These are phyloP conservation scores for Leguminivora glycinivorella DNA, from an alignment of 1,140 invertebrate species.

Conservation along the genomic window DNA sequence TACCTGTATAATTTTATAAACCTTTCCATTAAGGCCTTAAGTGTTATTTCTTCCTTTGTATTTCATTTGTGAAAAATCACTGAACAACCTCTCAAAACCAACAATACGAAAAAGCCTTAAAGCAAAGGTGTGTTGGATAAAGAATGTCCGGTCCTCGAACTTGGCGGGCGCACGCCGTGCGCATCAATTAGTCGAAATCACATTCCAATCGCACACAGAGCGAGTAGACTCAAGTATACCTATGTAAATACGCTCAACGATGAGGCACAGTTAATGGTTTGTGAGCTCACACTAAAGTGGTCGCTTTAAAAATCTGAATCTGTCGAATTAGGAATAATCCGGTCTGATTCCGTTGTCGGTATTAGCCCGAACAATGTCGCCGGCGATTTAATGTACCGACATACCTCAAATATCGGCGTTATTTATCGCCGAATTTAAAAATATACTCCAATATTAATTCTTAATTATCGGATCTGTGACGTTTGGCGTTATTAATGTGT, in stretches of 20 bases:
- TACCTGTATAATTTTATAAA: too few relatives aligned
- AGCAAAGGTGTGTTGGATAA: neutral
- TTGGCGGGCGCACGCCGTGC: neutral
- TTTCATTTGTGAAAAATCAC: too few relatives aligned
- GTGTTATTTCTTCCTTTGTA: too few relatives aligned
- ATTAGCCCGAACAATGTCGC: conserved; percentile 50
- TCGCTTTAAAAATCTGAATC: neutral
- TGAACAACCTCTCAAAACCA: neutral
- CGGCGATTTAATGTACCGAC: conserved; percentile 62
- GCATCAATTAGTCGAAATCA: neutral
- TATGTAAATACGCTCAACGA: neutral
- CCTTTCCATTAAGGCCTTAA: too few relatives aligned
- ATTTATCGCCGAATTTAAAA: conserved; percentile 64
- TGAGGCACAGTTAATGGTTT: neutral
- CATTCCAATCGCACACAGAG: neutral
- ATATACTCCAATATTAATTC: conserved; percentile 16
- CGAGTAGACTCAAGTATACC: neutral
- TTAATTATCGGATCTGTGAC: conserved; percentile 20
- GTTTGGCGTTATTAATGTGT: conserved; percentile 17
- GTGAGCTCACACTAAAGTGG: neutral
- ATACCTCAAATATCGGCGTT: conserved; percentile 65
- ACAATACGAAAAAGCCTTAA: neutral
- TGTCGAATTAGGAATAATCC: neutral
- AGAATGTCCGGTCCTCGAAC: neutral
- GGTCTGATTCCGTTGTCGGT: conserved; percentile 5